Percentiles rank a stretch among this genome's conserved stretches.
Conservation (phyloP, 2,888 invertebrate genomes). For the Ctena decussata region DNA sequence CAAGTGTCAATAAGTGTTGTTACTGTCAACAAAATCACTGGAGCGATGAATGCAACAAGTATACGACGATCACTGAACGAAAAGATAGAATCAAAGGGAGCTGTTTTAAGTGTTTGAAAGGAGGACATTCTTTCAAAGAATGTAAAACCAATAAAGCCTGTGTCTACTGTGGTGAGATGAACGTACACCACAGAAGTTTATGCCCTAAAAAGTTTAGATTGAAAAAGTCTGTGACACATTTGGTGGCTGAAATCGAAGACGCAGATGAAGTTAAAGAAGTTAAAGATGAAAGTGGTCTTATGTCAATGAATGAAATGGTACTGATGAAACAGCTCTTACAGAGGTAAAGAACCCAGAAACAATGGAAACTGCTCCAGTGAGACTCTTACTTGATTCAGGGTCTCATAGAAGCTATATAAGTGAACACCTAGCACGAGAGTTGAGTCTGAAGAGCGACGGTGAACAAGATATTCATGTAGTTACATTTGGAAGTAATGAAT, state of each 20-base stretch:
- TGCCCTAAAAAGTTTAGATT: background rate
- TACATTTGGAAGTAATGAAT: constrained; percentile 28
- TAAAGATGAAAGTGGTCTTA: constrained; percentile 6
- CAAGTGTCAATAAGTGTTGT: constrained; percentile 13
- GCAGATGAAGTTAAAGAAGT: background rate
- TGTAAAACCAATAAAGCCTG: constrained; percentile 11
- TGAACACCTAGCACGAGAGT: background rate
- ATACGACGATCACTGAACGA: constrained; percentile 14
- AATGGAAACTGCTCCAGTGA: background rate
- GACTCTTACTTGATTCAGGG: constrained; percentile 22
- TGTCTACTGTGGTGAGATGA: constrained; percentile 1
- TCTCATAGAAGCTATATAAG: constrained; percentile 26
- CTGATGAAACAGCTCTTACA: constrained; percentile 19
- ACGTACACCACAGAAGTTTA: constrained; percentile 7
- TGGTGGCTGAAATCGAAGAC: background rate
- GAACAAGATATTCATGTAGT: constrained; percentile 6
- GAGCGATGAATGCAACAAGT: constrained; percentile 1
- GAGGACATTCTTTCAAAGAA: background rate
- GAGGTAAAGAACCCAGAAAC: background rate
- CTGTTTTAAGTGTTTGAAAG: constrained; percentile 12
- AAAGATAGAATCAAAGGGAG: constrained; percentile 16
- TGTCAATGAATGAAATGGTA: constrained; percentile 8
- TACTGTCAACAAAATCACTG: constrained; percentile 5
- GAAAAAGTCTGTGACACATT: background rate
- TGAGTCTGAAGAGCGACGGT: background rate